Evolutionary conservation across 2,113 vertebrate genomes (phyloP).

Genomic region (Pelvicachromis taeniatus): DNA sequence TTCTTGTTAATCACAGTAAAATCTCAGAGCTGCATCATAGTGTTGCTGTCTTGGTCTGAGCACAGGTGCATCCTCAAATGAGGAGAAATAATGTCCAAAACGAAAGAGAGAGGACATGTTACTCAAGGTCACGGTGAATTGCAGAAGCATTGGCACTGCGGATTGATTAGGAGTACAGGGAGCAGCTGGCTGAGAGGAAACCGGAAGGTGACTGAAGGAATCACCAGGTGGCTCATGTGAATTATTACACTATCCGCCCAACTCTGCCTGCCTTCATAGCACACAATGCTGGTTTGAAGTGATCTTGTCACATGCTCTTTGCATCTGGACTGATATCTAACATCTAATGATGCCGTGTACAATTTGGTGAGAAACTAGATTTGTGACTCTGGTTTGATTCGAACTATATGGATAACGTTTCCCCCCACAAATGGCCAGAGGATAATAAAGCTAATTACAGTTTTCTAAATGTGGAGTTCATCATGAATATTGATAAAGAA

Average conservation of each 20-base stretch:
- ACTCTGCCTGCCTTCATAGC: conserved; percentile 21
- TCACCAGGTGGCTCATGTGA: conserved; percentile 71
- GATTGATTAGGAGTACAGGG: conserved; percentile 70
- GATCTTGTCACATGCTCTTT: background rate
- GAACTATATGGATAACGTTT: conserved; percentile 34
- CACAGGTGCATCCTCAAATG: conserved; percentile 72
- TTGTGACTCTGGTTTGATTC: conserved; percentile 43
- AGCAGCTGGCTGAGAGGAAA: conserved; percentile 75
- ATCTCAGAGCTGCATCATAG: conserved; percentile 12
- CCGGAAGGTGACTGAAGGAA: conserved; percentile 69
- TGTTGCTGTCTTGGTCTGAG: conserved; percentile 47
- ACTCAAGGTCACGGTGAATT: conserved; percentile 71
- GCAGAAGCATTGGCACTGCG: conserved; percentile 32
- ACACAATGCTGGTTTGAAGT: conserved; percentile 24
- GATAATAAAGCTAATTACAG: conserved; percentile 68
- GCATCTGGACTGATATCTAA: conserved; percentile 21
- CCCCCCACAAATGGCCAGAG: conserved; percentile 59
- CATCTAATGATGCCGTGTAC: background rate
- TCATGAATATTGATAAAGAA: conserved; percentile 78
- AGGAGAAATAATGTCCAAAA: conserved; percentile 54
- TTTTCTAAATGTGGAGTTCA: conserved; percentile 70
- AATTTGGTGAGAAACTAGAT: conserved; percentile 20
- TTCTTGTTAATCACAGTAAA: conserved; percentile 23
- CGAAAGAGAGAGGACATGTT: conserved; percentile 32
- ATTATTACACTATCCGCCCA: conserved; percentile 56